Conservation (phyloP, 2,113 vertebrate genomes). For the Hyperopisus bebe region DNA sequence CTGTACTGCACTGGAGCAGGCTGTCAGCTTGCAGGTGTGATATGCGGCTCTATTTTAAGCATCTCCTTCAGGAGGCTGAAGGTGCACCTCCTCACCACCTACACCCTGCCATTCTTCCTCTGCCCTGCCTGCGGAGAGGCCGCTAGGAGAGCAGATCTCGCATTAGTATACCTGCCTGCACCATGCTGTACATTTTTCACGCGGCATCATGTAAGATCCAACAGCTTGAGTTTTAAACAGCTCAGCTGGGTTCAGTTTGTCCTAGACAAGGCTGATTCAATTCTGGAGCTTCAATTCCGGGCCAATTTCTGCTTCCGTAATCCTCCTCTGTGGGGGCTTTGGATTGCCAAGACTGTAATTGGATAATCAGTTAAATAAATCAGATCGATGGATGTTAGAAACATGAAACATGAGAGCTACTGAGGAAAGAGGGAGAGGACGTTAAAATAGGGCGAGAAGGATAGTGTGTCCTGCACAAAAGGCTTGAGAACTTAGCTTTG, state of each 20-base stretch:
- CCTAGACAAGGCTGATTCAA: not conserved
- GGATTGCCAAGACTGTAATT: not conserved
- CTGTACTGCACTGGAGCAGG: not conserved
- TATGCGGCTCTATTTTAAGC: not conserved
- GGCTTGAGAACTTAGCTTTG: not conserved
- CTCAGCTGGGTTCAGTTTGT: not conserved
- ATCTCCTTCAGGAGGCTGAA: not conserved
- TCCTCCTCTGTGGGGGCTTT: not conserved
- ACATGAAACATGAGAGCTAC: not conserved
- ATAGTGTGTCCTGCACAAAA: not conserved
- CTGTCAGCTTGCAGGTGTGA: slow-evolving; percentile 1
- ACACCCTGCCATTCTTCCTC: not conserved
- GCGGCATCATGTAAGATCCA: not conserved
- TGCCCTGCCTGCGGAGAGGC: not conserved
- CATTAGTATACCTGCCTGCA: not conserved
- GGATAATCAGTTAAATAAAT: not conserved
- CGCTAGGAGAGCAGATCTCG: not conserved
- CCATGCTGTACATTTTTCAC: not conserved
- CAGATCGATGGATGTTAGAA: not conserved
- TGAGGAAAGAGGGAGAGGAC: not conserved
- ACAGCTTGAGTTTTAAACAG: not conserved
- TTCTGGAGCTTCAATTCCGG: not conserved
- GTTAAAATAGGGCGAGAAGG: not conserved
- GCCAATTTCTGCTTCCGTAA: not conserved
- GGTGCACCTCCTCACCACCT: not conserved